These are phyloP conservation scores for Drosophila subsilvestris DNA, from an alignment of 2,888 invertebrate species.

Conservation along the genomic window DNA sequence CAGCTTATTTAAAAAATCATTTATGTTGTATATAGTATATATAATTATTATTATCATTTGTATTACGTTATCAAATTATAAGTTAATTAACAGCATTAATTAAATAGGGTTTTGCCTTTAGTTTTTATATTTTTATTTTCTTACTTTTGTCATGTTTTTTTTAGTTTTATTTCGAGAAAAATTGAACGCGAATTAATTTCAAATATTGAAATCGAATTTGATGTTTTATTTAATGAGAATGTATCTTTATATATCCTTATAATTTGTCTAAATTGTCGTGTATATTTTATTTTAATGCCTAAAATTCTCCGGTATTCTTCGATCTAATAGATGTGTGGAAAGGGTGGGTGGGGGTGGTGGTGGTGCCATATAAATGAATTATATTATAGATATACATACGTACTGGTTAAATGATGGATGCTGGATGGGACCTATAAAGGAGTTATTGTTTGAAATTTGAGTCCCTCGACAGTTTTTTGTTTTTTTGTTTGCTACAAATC, in stretches of 20 bases:
- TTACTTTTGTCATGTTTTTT: conserved; percentile 33
- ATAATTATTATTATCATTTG: conserved; percentile 68
- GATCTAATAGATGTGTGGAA: conserved; percentile 24
- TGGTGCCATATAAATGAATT: conserved; percentile 53
- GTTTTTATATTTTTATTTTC: conserved; percentile 31
- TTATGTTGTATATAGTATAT: conserved; percentile 55
- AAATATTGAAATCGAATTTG: conserved; percentile 54
- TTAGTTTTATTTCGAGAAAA: conserved; percentile 50
- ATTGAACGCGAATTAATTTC: conserved; percentile 66
- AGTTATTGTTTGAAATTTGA: conserved; percentile 73
- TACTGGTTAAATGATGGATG: background rate
- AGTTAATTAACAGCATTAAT: conserved; percentile 48
- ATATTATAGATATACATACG: conserved; percentile 26
- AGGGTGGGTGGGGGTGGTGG: background rate
- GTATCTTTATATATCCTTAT: conserved; percentile 35
- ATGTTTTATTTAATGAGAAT: conserved; percentile 33
- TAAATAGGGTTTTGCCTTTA: conserved; percentile 49
- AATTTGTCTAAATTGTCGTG: conserved; percentile 42
- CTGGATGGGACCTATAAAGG: conserved; percentile 59
- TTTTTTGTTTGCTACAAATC: conserved; percentile 45
- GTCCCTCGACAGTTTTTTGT: conserved; percentile 65
- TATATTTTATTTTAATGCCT: conserved; percentile 71
- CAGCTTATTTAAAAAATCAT: conserved; percentile 62
- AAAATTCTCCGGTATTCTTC: conserved; percentile 57
- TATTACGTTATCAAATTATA: conserved; percentile 66